Percentiles rank a stretch among this genome's conserved stretches.
These are phyloP conservation scores for Ondatra zibethicus DNA, from an alignment of 2,113 vertebrate species.

Conservation along the genomic window DNA sequence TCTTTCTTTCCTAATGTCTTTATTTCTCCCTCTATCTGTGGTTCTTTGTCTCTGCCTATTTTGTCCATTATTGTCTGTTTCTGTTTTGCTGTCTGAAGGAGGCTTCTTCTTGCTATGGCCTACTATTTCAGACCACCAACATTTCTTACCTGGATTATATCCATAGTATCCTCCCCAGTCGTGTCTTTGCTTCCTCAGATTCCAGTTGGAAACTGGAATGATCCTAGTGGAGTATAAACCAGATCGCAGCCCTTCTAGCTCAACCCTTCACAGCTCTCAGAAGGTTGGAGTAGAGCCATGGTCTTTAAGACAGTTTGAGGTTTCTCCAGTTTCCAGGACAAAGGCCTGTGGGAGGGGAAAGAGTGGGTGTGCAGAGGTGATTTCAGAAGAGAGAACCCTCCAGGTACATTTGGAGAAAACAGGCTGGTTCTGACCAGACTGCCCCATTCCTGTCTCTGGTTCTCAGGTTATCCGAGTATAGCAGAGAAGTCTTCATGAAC, in stretches of 20 bases:
- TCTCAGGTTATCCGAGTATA: no score
- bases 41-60: neutral
- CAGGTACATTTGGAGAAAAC: neutral
- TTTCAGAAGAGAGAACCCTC: neutral
- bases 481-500: neutral
- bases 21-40: neutral
- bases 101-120: neutral
- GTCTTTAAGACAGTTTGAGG: neutral
- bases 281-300: neutral
- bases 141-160: neutral
- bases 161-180: no score
- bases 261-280: neutral
- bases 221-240: neutral
- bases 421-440: neutral
- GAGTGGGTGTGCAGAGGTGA: neutral
- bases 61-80: neutral
- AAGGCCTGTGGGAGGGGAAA: neutral
- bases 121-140: neutral
- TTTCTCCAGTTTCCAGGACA: neutral
- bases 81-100: neutral
- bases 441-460: neutral
- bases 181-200: neutral
- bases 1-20: neutral
- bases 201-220: neutral
- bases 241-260: neutral